These are phyloP conservation scores for Zonotrichia leucophrys DNA, from an alignment of 2,113 vertebrate species.

Conservation along the genomic window DNA sequence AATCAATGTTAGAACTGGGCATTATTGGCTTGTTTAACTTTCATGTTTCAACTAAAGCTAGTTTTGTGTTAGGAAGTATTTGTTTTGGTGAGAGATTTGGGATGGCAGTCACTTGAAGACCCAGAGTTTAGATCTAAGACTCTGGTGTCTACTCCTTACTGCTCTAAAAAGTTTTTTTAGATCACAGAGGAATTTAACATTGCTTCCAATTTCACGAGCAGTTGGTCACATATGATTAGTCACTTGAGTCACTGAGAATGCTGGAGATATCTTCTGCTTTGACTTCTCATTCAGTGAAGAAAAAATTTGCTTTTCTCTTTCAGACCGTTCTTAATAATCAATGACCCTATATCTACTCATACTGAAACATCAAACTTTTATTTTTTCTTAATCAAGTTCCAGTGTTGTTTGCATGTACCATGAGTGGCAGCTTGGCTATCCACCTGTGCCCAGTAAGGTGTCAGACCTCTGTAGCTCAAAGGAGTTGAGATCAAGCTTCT, in stretches of 20 bases:
- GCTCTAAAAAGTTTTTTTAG: neutral
- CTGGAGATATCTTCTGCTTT: neutral
- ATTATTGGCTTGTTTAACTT: neutral
- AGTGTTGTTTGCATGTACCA: neutral
- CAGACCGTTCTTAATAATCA: neutral
- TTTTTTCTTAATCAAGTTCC: neutral
- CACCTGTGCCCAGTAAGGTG: neutral
- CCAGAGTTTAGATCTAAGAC: neutral
- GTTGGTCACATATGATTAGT: neutral
- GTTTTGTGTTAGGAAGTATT: neutral
- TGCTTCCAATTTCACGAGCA: neutral
- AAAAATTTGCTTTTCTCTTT: neutral
- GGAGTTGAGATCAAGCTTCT: neutral
- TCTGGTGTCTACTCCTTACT: neutral
- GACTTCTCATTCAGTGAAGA: neutral
- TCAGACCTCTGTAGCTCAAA: neutral
- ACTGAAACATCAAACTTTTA: neutral
- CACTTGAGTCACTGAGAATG: neutral
- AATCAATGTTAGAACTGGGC: neutral
- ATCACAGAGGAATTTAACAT: neutral
- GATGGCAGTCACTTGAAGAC: neutral
- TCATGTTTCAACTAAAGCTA: neutral
- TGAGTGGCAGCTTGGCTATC: neutral
- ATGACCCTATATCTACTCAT: neutral
- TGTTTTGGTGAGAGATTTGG: neutral